Conservation (phyloP, 2,888 invertebrate genomes). For the Palloptera scutellata region DNA sequence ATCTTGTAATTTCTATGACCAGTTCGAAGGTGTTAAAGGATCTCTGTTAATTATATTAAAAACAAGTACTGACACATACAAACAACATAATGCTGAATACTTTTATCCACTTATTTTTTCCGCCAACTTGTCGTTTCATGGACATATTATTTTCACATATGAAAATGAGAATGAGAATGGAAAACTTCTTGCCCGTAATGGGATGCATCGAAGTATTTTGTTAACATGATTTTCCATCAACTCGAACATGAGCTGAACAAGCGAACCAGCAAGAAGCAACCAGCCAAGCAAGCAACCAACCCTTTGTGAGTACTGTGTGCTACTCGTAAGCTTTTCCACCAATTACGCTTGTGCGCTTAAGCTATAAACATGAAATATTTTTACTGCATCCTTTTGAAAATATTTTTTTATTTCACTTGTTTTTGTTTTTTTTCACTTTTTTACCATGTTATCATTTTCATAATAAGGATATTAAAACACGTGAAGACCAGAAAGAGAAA, state of each 20-base stretch:
- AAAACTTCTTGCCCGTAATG: constrained; percentile 17
- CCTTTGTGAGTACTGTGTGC: not conserved
- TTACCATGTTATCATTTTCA: not conserved
- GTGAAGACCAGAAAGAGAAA: too few relatives aligned
- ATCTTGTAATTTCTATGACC: constrained; percentile 2
- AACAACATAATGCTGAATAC: constrained; percentile 14
- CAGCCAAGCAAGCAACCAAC: not conserved
- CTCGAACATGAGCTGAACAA: constrained; percentile 32
- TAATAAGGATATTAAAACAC: not conserved
- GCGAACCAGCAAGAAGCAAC: constrained; percentile 18
- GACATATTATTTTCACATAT: too few relatives aligned
- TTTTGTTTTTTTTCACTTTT: not conserved
- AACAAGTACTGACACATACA: too few relatives aligned
- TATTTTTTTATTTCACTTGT: not conserved
- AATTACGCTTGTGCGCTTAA: constrained; percentile 32
- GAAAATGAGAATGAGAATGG: too few relatives aligned
- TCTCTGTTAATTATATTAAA: not conserved
- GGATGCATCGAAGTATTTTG: constrained; percentile 36
- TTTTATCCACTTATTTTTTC: not conserved
- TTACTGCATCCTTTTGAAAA: constrained; percentile 18
- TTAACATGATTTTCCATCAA: constrained; percentile 39
- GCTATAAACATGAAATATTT: constrained; percentile 25
- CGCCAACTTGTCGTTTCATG: not conserved
- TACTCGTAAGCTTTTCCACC: constrained; percentile 29
- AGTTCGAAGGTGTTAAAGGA: too few relatives aligned